A percentile compares a stretch with the other conserved stretches of the same genome.
These are phyloP conservation scores for Synaphobranchus kaupii DNA, from an alignment of 2,797 vertebrate genomes.

Conservation along the genomic window DNA sequence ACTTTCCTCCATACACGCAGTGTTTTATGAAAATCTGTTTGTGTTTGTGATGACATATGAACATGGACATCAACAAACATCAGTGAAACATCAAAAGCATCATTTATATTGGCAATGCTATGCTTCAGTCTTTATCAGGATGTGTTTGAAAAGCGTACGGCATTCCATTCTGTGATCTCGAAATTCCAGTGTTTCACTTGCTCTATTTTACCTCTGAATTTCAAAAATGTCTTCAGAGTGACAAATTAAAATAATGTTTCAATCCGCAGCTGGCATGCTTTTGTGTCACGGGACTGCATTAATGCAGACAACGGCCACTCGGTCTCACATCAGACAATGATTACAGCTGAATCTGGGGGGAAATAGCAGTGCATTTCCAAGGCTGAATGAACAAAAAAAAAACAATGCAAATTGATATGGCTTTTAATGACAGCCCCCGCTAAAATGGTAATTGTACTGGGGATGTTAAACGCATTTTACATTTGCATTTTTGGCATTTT, in stretches of 20 bases:
- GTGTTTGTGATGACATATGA: background rate
- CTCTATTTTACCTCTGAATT: background rate
- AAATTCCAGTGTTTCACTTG: background rate
- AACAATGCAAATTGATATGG: background rate
- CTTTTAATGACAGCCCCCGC: background rate
- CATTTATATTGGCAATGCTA: background rate
- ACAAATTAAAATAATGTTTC: background rate
- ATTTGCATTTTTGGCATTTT: background rate
- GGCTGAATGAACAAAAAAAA: constrained; percentile 29
- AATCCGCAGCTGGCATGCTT: background rate
- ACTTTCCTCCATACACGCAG: too few relatives aligned
- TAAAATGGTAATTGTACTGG: background rate
- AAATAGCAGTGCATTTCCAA: constrained; percentile 23
- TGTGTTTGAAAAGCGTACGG: background rate
- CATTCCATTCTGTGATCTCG: background rate
- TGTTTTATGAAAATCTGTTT: background rate
- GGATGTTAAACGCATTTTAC: background rate
- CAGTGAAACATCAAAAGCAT: background rate
- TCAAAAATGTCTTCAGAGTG: background rate
- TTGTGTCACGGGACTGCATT: background rate
- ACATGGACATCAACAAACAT: background rate
- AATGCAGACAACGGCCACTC: background rate
- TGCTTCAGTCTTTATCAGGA: background rate
- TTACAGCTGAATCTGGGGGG: constrained; percentile 11
- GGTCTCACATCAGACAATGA: constrained; percentile 20